These are phyloP conservation scores for Sceliomorpha sp. DNA, from an alignment of 2,888 invertebrate genomes.

Conservation along the genomic window DNA sequence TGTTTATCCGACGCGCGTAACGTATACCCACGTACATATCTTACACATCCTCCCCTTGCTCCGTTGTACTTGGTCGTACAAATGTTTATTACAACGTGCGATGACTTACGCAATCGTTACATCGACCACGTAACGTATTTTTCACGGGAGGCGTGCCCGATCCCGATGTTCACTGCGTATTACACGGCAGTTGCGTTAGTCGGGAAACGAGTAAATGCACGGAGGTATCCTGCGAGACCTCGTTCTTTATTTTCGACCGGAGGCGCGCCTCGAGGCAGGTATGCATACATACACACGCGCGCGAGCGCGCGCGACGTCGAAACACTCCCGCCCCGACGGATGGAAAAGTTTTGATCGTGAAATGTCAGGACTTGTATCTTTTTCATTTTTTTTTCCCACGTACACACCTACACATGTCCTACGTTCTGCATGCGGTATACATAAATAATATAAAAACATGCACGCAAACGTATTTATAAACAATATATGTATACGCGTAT, in stretches of 20 bases:
- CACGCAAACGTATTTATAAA: background rate
- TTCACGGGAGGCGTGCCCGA: slow-evolving; percentile 15
- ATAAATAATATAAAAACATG: background rate
- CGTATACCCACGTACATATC: too few species aligned
- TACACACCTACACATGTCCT: background rate
- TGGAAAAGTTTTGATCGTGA: too few species aligned
- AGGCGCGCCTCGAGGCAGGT: slow-evolving; percentile 23
- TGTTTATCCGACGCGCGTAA: too few species aligned
- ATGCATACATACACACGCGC: too few species aligned
- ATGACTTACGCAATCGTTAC: slow-evolving; percentile 11
- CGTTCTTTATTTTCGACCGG: slow-evolving; percentile 14
- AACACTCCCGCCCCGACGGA: too few species aligned
- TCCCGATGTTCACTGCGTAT: slow-evolving; percentile 25
- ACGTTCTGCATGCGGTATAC: too few species aligned
- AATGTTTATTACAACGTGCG: slow-evolving; percentile 6
- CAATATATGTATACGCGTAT: too few species aligned
- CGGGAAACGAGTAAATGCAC: slow-evolving; percentile 13
- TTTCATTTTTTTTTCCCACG: too few species aligned
- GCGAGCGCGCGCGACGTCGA: too few species aligned
- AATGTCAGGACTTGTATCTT: too few species aligned
- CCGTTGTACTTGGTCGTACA: background rate
- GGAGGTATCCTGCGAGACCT: slow-evolving; percentile 18
- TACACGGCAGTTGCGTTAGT: slow-evolving; percentile 16
- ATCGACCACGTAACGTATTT: slow-evolving; percentile 12
- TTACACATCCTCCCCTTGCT: too few species aligned